Conservation (phyloP, 2,797 vertebrate species). For the Pseudomugil gertrudae region DNA sequence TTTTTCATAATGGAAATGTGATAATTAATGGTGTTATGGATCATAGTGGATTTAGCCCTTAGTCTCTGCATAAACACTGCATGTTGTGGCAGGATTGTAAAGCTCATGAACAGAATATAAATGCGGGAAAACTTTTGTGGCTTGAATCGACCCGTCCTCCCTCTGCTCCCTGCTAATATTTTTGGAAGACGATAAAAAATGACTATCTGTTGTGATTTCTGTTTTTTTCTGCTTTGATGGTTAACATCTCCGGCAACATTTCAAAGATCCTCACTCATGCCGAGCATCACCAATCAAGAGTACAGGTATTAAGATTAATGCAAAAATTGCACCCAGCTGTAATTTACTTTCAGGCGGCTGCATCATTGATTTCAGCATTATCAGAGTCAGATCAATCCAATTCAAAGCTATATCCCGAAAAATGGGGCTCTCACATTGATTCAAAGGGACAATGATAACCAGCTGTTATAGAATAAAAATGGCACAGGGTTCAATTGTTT, state of each 20-base stretch:
- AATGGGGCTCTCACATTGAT: slow-evolving; percentile 79
- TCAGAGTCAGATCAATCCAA: slow-evolving; percentile 83
- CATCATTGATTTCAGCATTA: slow-evolving; percentile 83
- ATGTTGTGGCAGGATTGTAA: too few relatives aligned
- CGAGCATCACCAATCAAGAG: slow-evolving; percentile 62
- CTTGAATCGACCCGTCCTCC: slow-evolving; percentile 21
- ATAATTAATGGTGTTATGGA: too few relatives aligned
- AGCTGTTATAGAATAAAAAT: slow-evolving; percentile 82
- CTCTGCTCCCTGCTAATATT: slow-evolving; percentile 25
- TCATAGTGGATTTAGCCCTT: too few relatives aligned
- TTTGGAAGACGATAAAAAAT: slow-evolving; percentile 48
- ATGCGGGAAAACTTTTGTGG: too few relatives aligned
- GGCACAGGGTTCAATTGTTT: slow-evolving; percentile 81
- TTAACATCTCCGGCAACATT: slow-evolving; percentile 52
- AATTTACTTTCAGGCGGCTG: slow-evolving; percentile 83
- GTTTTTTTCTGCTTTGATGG: slow-evolving; percentile 36
- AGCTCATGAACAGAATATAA: too few relatives aligned
- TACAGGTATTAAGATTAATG: slow-evolving; percentile 80
- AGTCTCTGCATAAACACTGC: too few relatives aligned
- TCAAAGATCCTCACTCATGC: slow-evolving; percentile 46
- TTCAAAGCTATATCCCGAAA: slow-evolving; percentile 81
- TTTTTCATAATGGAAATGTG: too few relatives aligned
- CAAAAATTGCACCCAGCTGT: slow-evolving; percentile 72
- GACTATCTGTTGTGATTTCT: slow-evolving; percentile 24
- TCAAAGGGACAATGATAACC: slow-evolving; percentile 81